Percentiles rank a stretch among this genome's conserved stretches.
Conservation (phyloP, 2,797 vertebrate genomes). For the Spea hammondii region DNA sequence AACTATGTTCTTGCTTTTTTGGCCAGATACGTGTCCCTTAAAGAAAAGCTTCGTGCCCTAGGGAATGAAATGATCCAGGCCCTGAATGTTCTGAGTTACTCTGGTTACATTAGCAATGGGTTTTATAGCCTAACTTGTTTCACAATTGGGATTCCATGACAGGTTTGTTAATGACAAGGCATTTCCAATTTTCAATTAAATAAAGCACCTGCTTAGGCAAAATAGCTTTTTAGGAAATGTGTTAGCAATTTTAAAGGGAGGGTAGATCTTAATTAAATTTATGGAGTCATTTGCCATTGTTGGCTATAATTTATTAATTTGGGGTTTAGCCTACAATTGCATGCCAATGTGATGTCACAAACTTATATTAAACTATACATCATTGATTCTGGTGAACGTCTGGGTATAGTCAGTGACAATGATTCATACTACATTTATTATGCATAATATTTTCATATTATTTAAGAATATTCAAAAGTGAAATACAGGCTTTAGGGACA, state of each 20-base stretch:
- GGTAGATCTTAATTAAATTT: background rate
- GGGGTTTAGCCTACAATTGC: background rate
- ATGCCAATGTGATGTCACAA: background rate
- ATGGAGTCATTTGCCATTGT: background rate
- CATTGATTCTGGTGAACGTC: background rate
- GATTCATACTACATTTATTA: background rate
- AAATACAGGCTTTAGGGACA: too few species aligned
- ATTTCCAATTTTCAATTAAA: background rate
- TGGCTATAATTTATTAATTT: background rate
- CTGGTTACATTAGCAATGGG: background rate
- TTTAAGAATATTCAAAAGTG: background rate
- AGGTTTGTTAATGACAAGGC: background rate
- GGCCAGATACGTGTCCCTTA: too few species aligned
- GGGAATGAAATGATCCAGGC: too few species aligned
- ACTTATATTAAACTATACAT: background rate
- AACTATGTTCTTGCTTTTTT: too few species aligned
- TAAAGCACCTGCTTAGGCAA: background rate
- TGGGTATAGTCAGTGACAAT: background rate
- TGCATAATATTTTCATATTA: background rate
- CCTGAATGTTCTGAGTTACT: too few species aligned
- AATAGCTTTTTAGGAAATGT: background rate
- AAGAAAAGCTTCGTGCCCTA: too few species aligned
- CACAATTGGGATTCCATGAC: background rate
- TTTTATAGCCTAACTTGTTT: background rate
- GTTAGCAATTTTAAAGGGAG: background rate